Evolutionary conservation across 2,888 invertebrate species (phyloP).

Genomic region (Amphipoea oculea): DNA sequence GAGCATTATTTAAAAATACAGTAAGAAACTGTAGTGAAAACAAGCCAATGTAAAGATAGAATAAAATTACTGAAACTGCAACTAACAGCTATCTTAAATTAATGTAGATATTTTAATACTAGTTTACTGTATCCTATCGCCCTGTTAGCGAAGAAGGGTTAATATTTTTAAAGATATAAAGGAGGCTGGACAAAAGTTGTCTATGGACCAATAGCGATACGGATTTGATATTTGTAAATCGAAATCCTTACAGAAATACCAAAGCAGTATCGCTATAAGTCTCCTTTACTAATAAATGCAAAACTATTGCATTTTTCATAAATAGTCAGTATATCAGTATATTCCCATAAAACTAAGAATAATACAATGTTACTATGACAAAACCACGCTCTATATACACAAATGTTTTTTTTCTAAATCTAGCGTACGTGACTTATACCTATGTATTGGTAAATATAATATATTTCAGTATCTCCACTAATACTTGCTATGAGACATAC

Average conservation of each 20-base stretch:
- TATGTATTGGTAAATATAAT: constrained; percentile 58
- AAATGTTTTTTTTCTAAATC: constrained; percentile 24
- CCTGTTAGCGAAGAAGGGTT: not conserved
- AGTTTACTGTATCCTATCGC: not conserved
- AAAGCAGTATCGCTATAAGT: not conserved
- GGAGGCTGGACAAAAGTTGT: not conserved
- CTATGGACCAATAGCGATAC: not conserved
- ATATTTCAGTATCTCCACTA: constrained; percentile 51
- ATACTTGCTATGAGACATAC: constrained; percentile 50
- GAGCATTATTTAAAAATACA: not conserved
- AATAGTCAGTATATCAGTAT: not conserved
- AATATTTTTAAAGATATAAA: not conserved
- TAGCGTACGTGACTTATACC: constrained; percentile 53
- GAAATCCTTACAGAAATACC: not conserved
- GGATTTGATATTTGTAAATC: not conserved
- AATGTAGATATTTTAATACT: not conserved
- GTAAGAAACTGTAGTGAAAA: not conserved
- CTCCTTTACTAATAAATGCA: not conserved
- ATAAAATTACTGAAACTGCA: constrained; percentile 4
- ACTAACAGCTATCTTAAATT: not conserved
- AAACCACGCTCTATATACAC: constrained; percentile 37
- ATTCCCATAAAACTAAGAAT: not conserved
- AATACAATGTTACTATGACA: constrained; percentile 36
- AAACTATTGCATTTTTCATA: not conserved
- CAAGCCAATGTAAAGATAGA: not conserved